A percentile compares a stretch with the other conserved stretches of the same genome.
These are phyloP conservation scores for Watsonalla binaria DNA, from an alignment of 2,888 invertebrate species.

Conservation along the genomic window DNA sequence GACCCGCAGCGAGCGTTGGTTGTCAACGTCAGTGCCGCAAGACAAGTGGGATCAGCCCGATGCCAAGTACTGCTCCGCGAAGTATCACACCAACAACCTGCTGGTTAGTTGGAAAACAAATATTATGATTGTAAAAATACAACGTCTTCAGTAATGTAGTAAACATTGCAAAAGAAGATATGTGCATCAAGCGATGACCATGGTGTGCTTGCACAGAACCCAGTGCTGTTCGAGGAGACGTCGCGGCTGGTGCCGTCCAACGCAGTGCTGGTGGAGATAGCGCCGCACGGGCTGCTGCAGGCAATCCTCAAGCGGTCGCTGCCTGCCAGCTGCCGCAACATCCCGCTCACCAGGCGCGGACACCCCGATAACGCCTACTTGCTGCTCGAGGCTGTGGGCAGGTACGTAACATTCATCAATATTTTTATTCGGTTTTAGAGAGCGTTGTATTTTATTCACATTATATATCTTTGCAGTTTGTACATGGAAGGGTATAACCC, in stretches of 20 bases:
- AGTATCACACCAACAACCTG: constrained; percentile 91
- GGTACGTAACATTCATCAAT: too few relatives aligned
- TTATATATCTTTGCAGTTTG: constrained; percentile 66
- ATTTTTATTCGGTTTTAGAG: too few relatives aligned
- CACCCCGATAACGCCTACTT: constrained; percentile 76
- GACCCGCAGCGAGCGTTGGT: constrained; percentile 84
- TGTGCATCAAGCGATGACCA: not conserved
- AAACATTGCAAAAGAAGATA: too few relatives aligned
- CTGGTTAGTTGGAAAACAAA: constrained; percentile 57
- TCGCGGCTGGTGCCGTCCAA: constrained; percentile 84
- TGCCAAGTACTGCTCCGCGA: constrained; percentile 83
- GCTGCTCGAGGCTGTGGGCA: constrained; percentile 73
- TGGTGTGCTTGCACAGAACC: constrained; percentile 37
- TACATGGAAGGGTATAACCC: constrained; percentile 86
- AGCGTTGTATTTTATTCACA: too few relatives aligned
- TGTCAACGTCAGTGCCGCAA: constrained; percentile 87
- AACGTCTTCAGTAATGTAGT: too few relatives aligned
- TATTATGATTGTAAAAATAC: not conserved
- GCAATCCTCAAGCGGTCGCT: constrained; percentile 87
- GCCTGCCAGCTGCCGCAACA: constrained; percentile 76
- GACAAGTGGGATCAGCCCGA: constrained; percentile 37
- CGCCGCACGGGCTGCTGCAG: constrained; percentile 90
- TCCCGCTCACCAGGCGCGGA: constrained; percentile 84
- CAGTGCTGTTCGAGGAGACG: constrained; percentile 87
- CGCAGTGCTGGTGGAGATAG: constrained; percentile 88